A percentile compares a stretch with the other conserved stretches of the same genome.
phyloP scores from a whole-genome alignment of 2,797 vertebrate species.

The Rhodeus uyekii region DNA sequence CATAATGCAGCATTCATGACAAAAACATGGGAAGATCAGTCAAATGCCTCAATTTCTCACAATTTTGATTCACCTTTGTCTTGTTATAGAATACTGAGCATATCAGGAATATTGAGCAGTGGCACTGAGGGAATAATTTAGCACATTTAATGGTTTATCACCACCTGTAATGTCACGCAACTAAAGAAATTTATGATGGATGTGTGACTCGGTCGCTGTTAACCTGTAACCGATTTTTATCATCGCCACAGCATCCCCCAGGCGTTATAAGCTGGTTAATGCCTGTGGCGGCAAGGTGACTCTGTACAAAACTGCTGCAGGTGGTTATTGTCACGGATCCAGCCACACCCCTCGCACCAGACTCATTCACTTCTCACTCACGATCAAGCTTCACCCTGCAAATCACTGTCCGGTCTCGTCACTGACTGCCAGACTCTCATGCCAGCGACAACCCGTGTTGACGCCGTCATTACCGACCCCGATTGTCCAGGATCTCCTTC shows the following conservation, averaged over 20 bases:
- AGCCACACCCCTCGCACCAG: too few species aligned
- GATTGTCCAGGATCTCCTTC: too few species aligned
- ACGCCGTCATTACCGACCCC: too few species aligned
- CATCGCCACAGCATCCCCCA: conserved; percentile 42
- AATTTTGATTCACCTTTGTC: conserved; percentile 36
- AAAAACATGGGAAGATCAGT: conserved; percentile 25
- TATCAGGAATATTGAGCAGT: conserved; percentile 72
- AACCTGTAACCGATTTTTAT: conserved; percentile 48
- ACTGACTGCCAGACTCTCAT: too few species aligned
- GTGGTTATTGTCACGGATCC: too few species aligned
- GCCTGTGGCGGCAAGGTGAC: conserved; percentile 30
- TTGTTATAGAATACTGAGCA: conserved; percentile 74
- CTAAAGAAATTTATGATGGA: conserved; percentile 36
- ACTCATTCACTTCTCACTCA: too few species aligned
- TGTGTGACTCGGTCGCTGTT: conserved; percentile 30
- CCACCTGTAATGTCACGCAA: conserved; percentile 53
- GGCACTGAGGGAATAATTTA: conserved; percentile 65
- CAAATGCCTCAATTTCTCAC: conserved; percentile 21
- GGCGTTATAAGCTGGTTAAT: conserved; percentile 48
- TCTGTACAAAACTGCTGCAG: conserved; percentile 12
- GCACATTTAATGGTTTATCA: conserved; percentile 72
- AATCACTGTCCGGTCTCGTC: too few species aligned
- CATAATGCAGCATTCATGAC: conserved; percentile 27
- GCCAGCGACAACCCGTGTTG: too few species aligned
- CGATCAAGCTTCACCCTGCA: too few species aligned